Percentiles rank a stretch among this genome's conserved stretches.
Conservation (phyloP, 1,140 invertebrate species). For the Lasioglossum albipes region DNA sequence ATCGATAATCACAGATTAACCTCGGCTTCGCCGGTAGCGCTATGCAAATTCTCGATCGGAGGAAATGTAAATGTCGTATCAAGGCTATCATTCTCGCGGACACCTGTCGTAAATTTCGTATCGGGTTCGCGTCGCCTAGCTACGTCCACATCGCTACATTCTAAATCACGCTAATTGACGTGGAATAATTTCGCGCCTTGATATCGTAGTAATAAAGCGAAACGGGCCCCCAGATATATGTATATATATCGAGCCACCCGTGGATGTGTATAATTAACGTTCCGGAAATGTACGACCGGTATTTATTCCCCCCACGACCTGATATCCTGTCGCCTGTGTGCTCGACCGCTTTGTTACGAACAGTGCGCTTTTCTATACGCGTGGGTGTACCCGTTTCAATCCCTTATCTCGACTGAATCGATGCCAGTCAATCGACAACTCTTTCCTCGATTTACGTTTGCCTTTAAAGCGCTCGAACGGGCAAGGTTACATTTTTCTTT, state of each 20-base stretch:
- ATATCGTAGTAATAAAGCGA: conserved; percentile 24
- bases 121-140: conserved; percentile 37
- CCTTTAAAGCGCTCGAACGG: too few species aligned
- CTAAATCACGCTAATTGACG: conserved; percentile 68
- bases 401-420: too few species aligned
- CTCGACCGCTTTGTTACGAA: not conserved
- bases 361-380: too few species aligned
- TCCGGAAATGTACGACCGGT: conserved; percentile 3
- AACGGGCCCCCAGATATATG: too few species aligned
- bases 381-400: too few species aligned
- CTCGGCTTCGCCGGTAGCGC: not conserved
- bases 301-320: not conserved
- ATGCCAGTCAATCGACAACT: too few species aligned
- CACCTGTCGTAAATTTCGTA: conserved; percentile 52
- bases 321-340: not conserved
- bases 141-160: conserved; percentile 19
- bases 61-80: conserved; percentile 46
- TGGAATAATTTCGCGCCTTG: conserved; percentile 35
- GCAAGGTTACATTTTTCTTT: too few species aligned
- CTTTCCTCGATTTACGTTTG: too few species aligned
- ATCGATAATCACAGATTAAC: conserved; percentile 18
- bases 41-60: conserved; percentile 36
- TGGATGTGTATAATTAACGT: conserved; percentile 16
- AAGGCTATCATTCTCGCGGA: conserved; percentile 45
- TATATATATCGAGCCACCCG: not conserved